These are phyloP conservation scores for Eretmochelys imbricata DNA, from an alignment of 2,113 vertebrate species.

Conservation along the genomic window DNA sequence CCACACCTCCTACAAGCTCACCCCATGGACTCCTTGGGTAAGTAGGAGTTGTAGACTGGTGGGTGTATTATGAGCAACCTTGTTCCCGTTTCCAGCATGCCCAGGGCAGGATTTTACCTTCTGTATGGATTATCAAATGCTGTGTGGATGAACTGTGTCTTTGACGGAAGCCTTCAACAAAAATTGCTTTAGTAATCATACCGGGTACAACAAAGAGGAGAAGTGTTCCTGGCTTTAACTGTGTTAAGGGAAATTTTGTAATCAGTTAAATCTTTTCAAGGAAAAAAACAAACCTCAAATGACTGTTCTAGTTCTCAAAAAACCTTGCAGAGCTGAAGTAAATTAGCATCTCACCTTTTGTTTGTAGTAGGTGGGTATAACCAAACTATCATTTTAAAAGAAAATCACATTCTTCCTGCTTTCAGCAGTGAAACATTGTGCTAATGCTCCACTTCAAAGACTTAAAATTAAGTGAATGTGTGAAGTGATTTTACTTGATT, in stretches of 20 bases:
- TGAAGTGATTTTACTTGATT: slow-evolving; percentile 37
- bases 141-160: background rate
- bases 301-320: slow-evolving; percentile 57
- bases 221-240: background rate
- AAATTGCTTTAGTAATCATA: background rate
- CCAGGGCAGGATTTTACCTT: background rate
- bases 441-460: slow-evolving; percentile 26
- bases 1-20: background rate
- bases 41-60: fast-evolving
- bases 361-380: slow-evolving; percentile 65
- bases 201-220: background rate
- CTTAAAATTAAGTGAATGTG: slow-evolving; percentile 37
- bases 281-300: slow-evolving; percentile 41
- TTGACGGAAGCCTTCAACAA: background rate
- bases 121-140: background rate
- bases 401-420: slow-evolving; percentile 49
- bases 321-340: slow-evolving; percentile 20
- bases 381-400: slow-evolving; percentile 45
- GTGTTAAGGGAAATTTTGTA: slow-evolving; percentile 22
- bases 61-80: background rate
- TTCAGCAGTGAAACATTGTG: slow-evolving; percentile 17
- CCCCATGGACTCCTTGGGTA: background rate
- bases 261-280: slow-evolving; percentile 30
- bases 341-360: slow-evolving; percentile 71
- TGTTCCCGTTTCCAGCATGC: background rate